These are phyloP conservation scores for Lates calcarifer DNA, from an alignment of 2,113 vertebrate species.

Conservation along the genomic window DNA sequence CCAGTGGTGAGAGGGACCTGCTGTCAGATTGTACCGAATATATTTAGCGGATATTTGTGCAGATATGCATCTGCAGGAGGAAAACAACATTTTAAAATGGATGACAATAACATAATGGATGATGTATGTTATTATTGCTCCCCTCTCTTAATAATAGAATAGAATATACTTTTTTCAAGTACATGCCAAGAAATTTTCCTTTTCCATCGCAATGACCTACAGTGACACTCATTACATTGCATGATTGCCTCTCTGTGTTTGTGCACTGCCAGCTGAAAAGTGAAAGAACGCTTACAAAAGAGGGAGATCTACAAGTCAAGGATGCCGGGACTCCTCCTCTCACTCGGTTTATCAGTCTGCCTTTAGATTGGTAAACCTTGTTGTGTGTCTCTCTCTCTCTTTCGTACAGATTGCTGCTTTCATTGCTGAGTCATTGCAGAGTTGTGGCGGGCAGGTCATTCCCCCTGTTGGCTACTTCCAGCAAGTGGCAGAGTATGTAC, in stretches of 20 bases:
- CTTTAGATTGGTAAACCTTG: constrained; percentile 58
- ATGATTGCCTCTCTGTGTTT: constrained; percentile 16
- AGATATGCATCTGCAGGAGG: constrained; percentile 5
- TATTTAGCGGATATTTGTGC: constrained; percentile 8
- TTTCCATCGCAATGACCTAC: background rate
- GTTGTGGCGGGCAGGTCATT: constrained; percentile 97
- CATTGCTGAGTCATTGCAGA: constrained; percentile 98
- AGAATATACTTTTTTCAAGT: background rate
- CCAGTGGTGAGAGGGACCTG: background rate
- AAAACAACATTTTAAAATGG: background rate
- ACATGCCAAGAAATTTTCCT: background rate
- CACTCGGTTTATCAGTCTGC: background rate
- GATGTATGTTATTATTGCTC: background rate
- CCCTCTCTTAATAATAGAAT: background rate
- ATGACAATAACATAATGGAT: background rate
- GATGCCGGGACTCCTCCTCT: constrained; percentile 16
- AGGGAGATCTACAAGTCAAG: constrained; percentile 11
- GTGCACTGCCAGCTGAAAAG: background rate
- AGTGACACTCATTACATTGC: background rate
- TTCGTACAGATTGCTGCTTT: constrained; percentile 96
- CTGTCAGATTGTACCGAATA: constrained; percentile 5
- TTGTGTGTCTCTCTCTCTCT: constrained; percentile 83
- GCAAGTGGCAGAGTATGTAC: constrained; percentile 97
- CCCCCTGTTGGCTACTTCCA: constrained; percentile 97
- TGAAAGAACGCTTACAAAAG: background rate